Conservation (phyloP, 1,140 invertebrate species). For the Contarinia nasturtii region DNA sequence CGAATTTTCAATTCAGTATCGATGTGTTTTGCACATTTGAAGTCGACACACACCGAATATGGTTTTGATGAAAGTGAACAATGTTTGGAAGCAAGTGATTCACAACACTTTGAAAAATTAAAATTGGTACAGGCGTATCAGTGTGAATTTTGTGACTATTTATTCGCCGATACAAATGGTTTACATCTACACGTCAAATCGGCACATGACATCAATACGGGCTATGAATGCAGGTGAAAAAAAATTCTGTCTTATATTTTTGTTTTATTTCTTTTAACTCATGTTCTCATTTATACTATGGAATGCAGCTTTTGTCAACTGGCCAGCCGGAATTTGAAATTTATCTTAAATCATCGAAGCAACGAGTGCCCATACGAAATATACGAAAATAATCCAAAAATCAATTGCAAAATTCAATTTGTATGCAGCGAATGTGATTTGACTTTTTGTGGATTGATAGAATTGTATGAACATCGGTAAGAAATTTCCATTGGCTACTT, state of each 20-base stretch:
- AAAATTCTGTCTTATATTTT: too few relatives aligned
- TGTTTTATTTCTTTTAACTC: too few relatives aligned
- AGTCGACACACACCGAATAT: too few relatives aligned
- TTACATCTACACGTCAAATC: slow-evolving; percentile 27
- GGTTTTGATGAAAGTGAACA: too few relatives aligned
- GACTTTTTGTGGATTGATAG: slow-evolving; percentile 17
- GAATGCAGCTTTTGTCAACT: slow-evolving; percentile 29
- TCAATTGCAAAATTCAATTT: slow-evolving; percentile 15
- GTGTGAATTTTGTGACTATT: slow-evolving; percentile 35
- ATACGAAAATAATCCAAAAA: slow-evolving; percentile 14
- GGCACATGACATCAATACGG: slow-evolving; percentile 26
- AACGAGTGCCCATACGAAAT: slow-evolving; percentile 29
- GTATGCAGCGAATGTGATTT: slow-evolving; percentile 27
- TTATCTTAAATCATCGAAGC: slow-evolving; percentile 30
- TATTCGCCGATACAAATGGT: slow-evolving; percentile 27
- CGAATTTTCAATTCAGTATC: too few relatives aligned
- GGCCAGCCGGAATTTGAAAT: slow-evolving; percentile 26
- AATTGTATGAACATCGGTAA: slow-evolving; percentile 25
- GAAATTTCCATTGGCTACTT: slow-evolving; percentile 18
- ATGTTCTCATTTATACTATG: too few relatives aligned
- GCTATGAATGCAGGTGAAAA: too few relatives aligned
- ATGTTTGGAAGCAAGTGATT: too few relatives aligned
- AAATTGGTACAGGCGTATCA: slow-evolving; percentile 25
- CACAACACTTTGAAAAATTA: slow-evolving; percentile 4
- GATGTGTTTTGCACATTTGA: too few relatives aligned